Conservation (phyloP, 2,797 vertebrate genomes). For the Gorsachius magnificus region DNA sequence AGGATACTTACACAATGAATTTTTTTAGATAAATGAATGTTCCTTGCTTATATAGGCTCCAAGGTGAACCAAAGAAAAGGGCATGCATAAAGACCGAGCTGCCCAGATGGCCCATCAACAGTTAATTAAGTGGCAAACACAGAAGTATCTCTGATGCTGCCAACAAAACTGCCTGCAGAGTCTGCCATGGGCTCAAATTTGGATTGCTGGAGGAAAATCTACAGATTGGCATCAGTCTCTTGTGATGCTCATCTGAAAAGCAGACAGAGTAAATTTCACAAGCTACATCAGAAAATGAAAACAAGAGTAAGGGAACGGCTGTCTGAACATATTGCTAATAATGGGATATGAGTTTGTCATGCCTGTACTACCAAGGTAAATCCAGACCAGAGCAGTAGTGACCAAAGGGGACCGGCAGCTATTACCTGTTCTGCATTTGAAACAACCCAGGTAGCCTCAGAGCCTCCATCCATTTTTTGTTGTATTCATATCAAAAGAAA, state of each 20-base stretch:
- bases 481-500: not conserved
- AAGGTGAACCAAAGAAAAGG: constrained; percentile 59
- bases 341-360: not conserved
- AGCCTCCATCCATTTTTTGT: not conserved
- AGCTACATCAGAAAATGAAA: constrained; percentile 4
- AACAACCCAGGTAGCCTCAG: not conserved
- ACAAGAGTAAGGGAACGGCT: not conserved
- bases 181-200: constrained; percentile 23
- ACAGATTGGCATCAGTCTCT: not conserved
- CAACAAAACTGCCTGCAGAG: constrained; percentile 20
- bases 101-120: constrained; percentile 60
- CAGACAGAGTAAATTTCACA: not conserved
- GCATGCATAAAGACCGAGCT: not conserved
- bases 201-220: constrained; percentile 15
- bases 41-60: not conserved
- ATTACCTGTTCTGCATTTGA: not conserved
- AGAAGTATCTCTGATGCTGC: not conserved
- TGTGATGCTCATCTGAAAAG: constrained; percentile 34
- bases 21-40: not conserved
- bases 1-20: not conserved
- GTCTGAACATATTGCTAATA: not conserved
- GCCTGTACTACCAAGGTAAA: not conserved
- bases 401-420: not conserved
- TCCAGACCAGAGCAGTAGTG: not conserved
- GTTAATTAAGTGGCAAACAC: constrained; percentile 60